Conservation (phyloP, 2,113 vertebrate species). For the Urocolius indicus region DNA sequence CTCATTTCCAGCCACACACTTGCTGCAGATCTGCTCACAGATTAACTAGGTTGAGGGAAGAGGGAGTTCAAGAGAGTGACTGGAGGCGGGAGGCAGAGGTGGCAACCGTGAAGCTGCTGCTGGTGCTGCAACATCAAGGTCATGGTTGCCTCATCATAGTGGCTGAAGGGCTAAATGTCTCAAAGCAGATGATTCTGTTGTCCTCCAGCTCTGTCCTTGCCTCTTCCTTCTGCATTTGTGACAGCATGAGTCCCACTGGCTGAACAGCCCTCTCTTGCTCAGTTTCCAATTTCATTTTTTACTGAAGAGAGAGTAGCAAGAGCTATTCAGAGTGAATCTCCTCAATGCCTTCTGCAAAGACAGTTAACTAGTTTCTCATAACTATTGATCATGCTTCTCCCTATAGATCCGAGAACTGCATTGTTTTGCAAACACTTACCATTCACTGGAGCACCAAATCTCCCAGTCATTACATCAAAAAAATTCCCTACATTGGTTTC, state of each 20-base stretch:
- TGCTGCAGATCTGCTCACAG: not conserved
- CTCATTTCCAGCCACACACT: not conserved
- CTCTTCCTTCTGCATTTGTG: not conserved
- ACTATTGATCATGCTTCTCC: not conserved
- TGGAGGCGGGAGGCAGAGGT: not conserved
- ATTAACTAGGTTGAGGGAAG: not conserved
- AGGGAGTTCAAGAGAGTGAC: not conserved
- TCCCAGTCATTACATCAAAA: slow-evolving; percentile 86
- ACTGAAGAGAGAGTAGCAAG: not conserved
- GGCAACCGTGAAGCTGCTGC: not conserved
- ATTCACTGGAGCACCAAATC: slow-evolving; percentile 84
- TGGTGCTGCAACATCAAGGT: not conserved
- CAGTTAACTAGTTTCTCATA: not conserved
- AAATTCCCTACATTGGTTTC: slow-evolving; percentile 86
- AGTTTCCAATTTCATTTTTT: not conserved
- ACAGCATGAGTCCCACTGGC: not conserved
- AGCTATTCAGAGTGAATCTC: not conserved
- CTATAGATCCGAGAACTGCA: not conserved
- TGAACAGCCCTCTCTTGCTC: not conserved
- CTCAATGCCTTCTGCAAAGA: not conserved
- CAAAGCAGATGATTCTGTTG: not conserved
- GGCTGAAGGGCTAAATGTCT: not conserved
- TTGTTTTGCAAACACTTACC: slow-evolving; percentile 68
- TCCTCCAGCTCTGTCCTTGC: not conserved
- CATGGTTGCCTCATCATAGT: not conserved